Conservation (phyloP, 2,888 invertebrate genomes). For the Tyria jacobaeae region DNA sequence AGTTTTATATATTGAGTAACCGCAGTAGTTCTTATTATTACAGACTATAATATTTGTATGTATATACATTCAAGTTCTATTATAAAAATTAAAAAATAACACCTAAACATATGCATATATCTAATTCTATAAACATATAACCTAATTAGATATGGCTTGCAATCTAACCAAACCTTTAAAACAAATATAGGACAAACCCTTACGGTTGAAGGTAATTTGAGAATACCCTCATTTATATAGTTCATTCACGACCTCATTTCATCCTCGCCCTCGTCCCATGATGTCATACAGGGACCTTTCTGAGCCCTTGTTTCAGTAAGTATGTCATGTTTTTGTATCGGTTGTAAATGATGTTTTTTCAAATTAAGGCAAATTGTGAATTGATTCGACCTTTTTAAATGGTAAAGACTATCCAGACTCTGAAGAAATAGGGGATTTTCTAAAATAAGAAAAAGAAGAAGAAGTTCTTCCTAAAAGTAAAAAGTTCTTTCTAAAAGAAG, state of each 20-base stretch:
- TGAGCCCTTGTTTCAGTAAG: slow-evolving; percentile 11
- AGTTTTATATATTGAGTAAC: too few relatives aligned
- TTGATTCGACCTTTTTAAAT: slow-evolving; percentile 1
- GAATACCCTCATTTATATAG: slow-evolving; percentile 29
- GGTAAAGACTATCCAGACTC: too few relatives aligned
- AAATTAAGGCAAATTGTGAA: slow-evolving; percentile 6
- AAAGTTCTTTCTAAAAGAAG: too few relatives aligned
- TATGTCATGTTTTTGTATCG: slow-evolving; percentile 14
- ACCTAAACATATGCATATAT: too few relatives aligned
- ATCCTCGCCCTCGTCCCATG: slow-evolving; percentile 34
- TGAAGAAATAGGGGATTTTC: too few relatives aligned
- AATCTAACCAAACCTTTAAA: not conserved
- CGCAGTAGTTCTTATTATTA: too few relatives aligned
- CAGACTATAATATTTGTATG: too few relatives aligned
- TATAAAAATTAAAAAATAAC: too few relatives aligned
- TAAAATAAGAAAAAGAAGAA: too few relatives aligned
- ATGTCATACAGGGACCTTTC: slow-evolving; percentile 45
- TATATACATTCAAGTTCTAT: too few relatives aligned
- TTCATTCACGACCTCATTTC: slow-evolving; percentile 38
- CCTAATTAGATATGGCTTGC: not conserved
- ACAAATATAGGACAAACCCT: slow-evolving; percentile 8
- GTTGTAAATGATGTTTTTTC: not conserved
- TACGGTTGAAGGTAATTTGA: slow-evolving; percentile 15
- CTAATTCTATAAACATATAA: too few relatives aligned
- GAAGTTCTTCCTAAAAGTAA: too few relatives aligned